phyloP scores from a whole-genome alignment of 1,140 invertebrate genomes.

The Akabosia matsudoensis region DNA sequence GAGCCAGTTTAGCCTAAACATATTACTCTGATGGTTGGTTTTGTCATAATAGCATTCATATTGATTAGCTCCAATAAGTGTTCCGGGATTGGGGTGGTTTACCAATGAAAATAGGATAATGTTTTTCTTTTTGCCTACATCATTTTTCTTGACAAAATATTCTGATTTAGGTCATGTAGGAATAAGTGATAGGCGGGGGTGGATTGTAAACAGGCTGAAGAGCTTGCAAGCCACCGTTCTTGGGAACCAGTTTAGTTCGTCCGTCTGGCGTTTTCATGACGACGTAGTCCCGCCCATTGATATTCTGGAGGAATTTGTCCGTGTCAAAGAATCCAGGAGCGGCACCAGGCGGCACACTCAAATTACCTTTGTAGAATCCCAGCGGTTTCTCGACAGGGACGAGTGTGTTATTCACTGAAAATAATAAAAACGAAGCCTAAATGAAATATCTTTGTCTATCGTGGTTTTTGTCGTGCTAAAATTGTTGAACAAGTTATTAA shows the following conservation, averaged over 20 bases:
- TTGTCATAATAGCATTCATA: too few species aligned
- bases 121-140: neutral
- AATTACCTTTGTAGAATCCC: slow-evolving; percentile 46
- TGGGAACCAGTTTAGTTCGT: slow-evolving; percentile 45
- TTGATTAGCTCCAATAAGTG: too few species aligned
- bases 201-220: slow-evolving; percentile 46
- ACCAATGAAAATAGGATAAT: neutral
- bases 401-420: slow-evolving; percentile 40
- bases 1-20: too few species aligned
- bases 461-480: too few species aligned
- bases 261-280: slow-evolving; percentile 48
- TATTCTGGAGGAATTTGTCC: slow-evolving; percentile 47
- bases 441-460: neutral
- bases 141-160: neutral
- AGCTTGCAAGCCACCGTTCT: slow-evolving; percentile 44
- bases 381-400: slow-evolving; percentile 36
- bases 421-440: neutral
- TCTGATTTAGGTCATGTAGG: slow-evolving; percentile 43
- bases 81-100: too few species aligned
- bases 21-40: too few species aligned
- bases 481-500: too few species aligned
- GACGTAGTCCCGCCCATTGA: slow-evolving; percentile 46
- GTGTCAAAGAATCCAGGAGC: slow-evolving; percentile 45
- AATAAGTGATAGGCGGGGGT: slow-evolving; percentile 42
- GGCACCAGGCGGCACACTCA: slow-evolving; percentile 40